Conservation (phyloP, 2,888 invertebrate species). For the Tiliacea citrago region DNA sequence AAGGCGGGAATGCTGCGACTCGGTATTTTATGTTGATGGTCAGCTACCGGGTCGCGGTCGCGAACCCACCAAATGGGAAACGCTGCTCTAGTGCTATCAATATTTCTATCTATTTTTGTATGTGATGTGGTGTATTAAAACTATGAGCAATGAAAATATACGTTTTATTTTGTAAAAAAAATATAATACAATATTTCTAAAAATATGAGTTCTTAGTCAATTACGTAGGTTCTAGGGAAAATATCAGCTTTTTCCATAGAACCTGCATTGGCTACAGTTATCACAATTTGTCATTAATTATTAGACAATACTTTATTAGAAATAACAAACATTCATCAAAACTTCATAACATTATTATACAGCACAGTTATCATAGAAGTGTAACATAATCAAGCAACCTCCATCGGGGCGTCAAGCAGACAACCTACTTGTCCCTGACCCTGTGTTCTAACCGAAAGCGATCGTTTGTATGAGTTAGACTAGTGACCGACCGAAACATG, state of each 20-base stretch:
- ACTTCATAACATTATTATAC: conserved; percentile 28
- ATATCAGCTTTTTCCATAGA: conserved; percentile 10
- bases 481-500: no score
- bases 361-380: not conserved
- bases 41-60: no score
- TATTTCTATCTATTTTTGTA: conserved; percentile 70
- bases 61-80: no score
- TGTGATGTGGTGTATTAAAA: conserved; percentile 65
- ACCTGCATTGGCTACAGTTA: conserved; percentile 49
- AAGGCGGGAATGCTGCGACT: no score
- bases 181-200: conserved; percentile 37
- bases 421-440: not conserved
- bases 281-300: conserved; percentile 55
- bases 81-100: conserved; percentile 43
- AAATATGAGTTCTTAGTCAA: conserved; percentile 42
- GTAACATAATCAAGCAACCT: conserved; percentile 15
- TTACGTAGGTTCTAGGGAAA: conserved; percentile 19
- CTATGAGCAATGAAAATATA: conserved; percentile 57
- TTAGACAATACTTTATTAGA: conserved; percentile 28
- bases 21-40: no score
- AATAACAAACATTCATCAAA: conserved; percentile 5
- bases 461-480: not conserved
- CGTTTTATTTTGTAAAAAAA: conserved; percentile 59
- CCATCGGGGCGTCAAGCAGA: not conserved
- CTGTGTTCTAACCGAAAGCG: not conserved